Base-by-base conservation (phyloP, 2,113 vertebrate species). In the Percina caprodes region DNA sequence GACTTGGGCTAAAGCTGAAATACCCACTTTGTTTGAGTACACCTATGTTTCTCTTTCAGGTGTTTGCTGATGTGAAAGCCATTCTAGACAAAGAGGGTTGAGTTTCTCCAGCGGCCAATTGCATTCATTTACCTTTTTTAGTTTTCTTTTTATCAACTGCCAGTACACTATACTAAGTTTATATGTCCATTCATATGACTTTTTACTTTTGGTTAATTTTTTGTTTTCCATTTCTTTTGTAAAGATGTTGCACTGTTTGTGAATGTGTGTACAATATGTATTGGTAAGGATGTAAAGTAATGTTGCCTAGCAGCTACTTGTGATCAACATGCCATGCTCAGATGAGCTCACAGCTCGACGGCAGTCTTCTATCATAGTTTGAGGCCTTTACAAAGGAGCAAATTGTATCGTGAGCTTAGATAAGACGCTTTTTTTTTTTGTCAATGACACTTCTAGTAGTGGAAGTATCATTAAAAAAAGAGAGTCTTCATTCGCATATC, bases 1-100 rank as follows among this genome's bases (percentile, higher is more conserved):
- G 15, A 61, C 26, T 59, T 58, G 14, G 23, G 8, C 35, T 39
- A 8, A 39, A 39, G 12, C 26, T 49, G 24, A 79, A 45, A 15
- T 54, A 7, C n/a, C 11, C 30, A 19, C 6, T 10, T 2, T 59
- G n/a, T 68, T 48, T 55, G 21, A 21, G 24, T 48, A 54, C 15
- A 9, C 11, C 2, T 76, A 0, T 51, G 70, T 42, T 68, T 70
- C 73, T 86, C 70, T 92, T 94, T 49, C 89, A 99, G 98, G 98
- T 99, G 91, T 99, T 99, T 92, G 93, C 91, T 81, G 96, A 97
- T 48, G 98, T 99, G 89, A 95, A 97, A 94, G 92, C 94, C 85
- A 90, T 99, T 92, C 96, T 99, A 6, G 96, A 97, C 90, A 96
- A 94, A 91, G 97, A 99, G 93, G 96, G 91, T 94, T 97, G 95